These are phyloP conservation scores for Macroteleia sp. DNA, from an alignment of 2,888 invertebrate genomes.

Conservation along the genomic window DNA sequence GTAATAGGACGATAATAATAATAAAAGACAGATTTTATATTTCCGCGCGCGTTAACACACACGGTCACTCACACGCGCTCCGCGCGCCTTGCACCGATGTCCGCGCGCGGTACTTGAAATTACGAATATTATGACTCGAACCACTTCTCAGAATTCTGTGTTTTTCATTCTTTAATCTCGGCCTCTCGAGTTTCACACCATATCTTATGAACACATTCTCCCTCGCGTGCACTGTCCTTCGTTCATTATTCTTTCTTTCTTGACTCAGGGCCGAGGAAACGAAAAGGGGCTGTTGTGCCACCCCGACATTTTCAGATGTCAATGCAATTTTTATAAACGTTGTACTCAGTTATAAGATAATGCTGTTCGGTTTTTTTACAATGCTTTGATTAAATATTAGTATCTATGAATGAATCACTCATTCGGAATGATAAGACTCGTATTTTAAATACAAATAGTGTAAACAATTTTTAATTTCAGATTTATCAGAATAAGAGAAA, in stretches of 20 bases:
- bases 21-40: conserved; percentile 72
- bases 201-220: conserved; percentile 73
- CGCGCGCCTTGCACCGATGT: conserved; percentile 41
- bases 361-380: conserved; percentile 16
- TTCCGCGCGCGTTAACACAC: conserved; percentile 75
- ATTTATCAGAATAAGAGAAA: too few species aligned
- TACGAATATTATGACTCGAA: conserved; percentile 83
- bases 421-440: too few species aligned
- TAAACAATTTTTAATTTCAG: too few species aligned
- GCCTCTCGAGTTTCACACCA: conserved; percentile 83
- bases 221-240: conserved; percentile 59
- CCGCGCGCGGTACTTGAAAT: conserved; percentile 77
- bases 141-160: conserved; percentile 83
- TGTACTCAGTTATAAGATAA: conserved; percentile 22
- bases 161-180: conserved; percentile 84
- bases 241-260: conserved; percentile 37
- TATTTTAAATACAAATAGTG: too few species aligned
- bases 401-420: too few species aligned
- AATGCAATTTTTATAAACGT: conserved; percentile 41
- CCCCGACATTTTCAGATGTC: conserved; percentile 37
- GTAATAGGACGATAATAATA: conserved; percentile 59
- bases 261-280: conserved; percentile 40
- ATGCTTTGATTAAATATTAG: conserved; percentile 19
- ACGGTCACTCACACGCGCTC: conserved; percentile 47
- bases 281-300: conserved; percentile 49